phyloP scores from a whole-genome alignment of 2,888 invertebrate genomes.

The Chrysodeixis includens region DNA sequence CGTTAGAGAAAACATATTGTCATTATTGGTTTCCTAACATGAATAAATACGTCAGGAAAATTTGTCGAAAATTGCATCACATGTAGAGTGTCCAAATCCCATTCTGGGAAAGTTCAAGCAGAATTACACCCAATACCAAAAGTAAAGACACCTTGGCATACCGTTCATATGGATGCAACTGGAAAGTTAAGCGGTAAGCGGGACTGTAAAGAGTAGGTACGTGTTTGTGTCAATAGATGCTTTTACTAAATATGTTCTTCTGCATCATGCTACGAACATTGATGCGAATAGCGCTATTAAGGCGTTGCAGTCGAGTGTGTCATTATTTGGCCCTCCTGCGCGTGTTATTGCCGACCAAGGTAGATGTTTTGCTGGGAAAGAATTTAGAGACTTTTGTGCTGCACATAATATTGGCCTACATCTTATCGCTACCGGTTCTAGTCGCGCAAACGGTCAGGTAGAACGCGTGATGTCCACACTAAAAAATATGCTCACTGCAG shows the following conservation, averaged over 20 bases:
- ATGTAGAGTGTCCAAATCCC: not conserved
- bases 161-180: conserved; percentile 23
- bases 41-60: not conserved
- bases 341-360: conserved; percentile 13
- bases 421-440: conserved; percentile 22
- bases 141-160: conserved; percentile 7
- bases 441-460: conserved; percentile 23
- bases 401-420: conserved; percentile 22
- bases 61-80: not conserved
- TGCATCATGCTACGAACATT: conserved; percentile 13
- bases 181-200: conserved; percentile 28
- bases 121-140: not conserved
- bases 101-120: not conserved
- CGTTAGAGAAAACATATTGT: not conserved
- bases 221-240: conserved; percentile 19
- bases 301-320: conserved; percentile 13
- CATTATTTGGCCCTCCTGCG: conserved; percentile 22
- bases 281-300: conserved; percentile 15
- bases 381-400: conserved; percentile 20
- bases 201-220: conserved; percentile 21
- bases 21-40: not conserved
- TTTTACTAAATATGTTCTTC: not conserved
- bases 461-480: conserved; percentile 14
- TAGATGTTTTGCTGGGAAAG: not conserved
- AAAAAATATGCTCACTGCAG: conserved; percentile 15